These are phyloP conservation scores for Lepilemur septentrionalis DNA, from an alignment of 2,797 vertebrate genomes.

Conservation along the genomic window DNA sequence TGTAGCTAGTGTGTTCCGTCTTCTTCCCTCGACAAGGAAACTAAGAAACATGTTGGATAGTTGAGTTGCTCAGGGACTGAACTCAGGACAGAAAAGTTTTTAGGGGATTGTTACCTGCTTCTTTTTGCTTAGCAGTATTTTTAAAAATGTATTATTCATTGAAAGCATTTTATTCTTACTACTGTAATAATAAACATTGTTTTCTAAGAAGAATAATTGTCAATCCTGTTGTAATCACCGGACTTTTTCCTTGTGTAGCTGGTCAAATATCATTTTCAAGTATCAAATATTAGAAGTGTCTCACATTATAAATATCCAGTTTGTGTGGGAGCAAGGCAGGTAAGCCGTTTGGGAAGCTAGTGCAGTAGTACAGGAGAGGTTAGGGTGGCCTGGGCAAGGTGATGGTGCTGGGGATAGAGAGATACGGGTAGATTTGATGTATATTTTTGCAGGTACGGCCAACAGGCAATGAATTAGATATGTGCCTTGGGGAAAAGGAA, in stretches of 20 bases:
- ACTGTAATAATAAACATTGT: background rate
- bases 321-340: background rate
- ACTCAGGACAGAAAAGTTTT: background rate
- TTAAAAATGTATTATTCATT: background rate
- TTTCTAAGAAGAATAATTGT: background rate
- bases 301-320: background rate
- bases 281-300: background rate
- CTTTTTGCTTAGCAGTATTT: slow-evolving; percentile 9
- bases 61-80: background rate
- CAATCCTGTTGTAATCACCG: background rate
- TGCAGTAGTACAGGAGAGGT: background rate
- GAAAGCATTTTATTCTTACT: background rate
- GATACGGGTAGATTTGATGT: background rate
- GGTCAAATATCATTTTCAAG: slow-evolving; percentile 16
- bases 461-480: background rate
- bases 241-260: background rate
- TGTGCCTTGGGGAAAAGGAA: background rate
- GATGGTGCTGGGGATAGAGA: background rate
- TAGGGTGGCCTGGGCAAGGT: background rate
- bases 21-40: background rate
- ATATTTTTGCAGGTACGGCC: background rate
- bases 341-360: background rate
- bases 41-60: background rate
- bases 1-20: slow-evolving; percentile 2
- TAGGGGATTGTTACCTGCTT: background rate